A percentile compares a stretch with the other conserved stretches of the same genome.
Evolutionary conservation across 2,888 invertebrate genomes (phyloP).

Genomic region (Dicyrtoma fusca): DNA sequence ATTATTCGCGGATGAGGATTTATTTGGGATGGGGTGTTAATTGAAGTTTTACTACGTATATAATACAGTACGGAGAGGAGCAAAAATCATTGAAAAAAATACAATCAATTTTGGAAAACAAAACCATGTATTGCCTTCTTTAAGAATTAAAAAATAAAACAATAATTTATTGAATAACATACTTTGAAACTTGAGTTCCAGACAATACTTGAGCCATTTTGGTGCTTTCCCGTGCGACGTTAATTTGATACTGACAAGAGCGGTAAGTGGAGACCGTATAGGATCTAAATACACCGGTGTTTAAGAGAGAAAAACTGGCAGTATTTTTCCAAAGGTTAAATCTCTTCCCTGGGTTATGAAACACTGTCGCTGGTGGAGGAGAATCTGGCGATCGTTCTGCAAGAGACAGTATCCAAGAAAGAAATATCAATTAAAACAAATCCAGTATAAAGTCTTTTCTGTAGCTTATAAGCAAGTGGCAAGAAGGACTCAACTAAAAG

Average conservation of each 20-base stretch:
- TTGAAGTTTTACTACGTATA: too few relatives aligned
- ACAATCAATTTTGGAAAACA: too few relatives aligned
- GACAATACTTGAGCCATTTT: constrained; percentile 57
- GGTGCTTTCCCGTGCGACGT: too few relatives aligned
- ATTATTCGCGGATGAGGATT: too few relatives aligned
- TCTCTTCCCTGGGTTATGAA: too few relatives aligned
- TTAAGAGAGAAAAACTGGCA: too few relatives aligned
- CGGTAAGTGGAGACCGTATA: neutral
- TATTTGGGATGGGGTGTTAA: too few relatives aligned
- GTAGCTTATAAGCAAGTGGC: neutral
- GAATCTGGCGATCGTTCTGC: constrained; percentile 11
- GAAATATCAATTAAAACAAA: neutral
- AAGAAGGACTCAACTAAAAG: neutral
- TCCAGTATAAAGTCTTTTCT: neutral
- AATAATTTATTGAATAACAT: constrained; percentile 58
- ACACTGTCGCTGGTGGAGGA: neutral
- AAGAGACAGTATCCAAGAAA: constrained; percentile 4
- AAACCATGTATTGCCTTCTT: neutral
- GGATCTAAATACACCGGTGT: neutral
- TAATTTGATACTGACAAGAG: neutral
- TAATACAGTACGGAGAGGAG: too few relatives aligned
- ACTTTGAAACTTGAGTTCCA: constrained; percentile 66
- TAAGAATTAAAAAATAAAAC: neutral
- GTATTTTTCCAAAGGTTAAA: too few relatives aligned
- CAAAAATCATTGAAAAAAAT: too few relatives aligned